Percentiles rank a stretch among this genome's conserved stretches.
These are phyloP conservation scores for Rhabdomys pumilio DNA, from an alignment of 2,797 vertebrate species.

Conservation along the genomic window DNA sequence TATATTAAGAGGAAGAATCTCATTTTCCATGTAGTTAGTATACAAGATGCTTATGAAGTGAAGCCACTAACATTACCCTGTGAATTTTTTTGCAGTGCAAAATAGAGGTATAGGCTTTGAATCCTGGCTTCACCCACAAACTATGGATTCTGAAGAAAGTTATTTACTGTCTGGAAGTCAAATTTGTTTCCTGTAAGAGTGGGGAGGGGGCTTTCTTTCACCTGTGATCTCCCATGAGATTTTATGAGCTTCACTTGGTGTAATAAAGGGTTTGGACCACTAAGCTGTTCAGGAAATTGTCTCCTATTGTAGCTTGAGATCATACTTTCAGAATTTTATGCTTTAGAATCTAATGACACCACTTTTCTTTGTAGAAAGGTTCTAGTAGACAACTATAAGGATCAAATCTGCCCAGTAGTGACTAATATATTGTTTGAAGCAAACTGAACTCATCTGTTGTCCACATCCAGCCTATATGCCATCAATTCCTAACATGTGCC, in stretches of 20 bases:
- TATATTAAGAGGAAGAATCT: background rate
- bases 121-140: background rate
- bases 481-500: background rate
- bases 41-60: background rate
- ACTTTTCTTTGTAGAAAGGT: background rate
- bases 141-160: background rate
- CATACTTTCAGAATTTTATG: background rate
- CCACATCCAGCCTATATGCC: background rate
- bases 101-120: rapidly evolving
- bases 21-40: background rate
- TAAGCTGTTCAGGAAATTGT: background rate
- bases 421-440: background rate
- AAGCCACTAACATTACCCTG: background rate
- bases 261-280: background rate
- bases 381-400: background rate
- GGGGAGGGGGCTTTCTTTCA: background rate
- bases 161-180: background rate
- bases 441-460: background rate
- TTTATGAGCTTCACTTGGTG: background rate
- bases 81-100: rapidly evolving
- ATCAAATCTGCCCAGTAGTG: background rate
- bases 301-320: background rate
- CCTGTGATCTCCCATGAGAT: background rate
- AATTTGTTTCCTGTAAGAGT: background rate
- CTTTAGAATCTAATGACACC: background rate